phyloP scores from a whole-genome alignment of 2,888 invertebrate genomes.

The Lepeophtheirus nordmannii region DNA sequence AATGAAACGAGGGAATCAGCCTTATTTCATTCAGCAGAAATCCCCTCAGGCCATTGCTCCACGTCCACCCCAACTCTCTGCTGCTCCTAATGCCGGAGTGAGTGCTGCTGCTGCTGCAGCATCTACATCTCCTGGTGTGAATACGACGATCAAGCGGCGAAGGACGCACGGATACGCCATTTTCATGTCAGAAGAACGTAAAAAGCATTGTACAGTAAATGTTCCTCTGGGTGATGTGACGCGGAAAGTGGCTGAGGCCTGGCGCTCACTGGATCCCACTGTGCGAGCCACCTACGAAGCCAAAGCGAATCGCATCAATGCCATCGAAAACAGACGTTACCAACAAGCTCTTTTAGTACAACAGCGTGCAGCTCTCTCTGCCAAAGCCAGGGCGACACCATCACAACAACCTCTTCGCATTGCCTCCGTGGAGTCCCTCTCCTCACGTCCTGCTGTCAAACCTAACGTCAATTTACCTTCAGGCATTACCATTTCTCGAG shows the following conservation, averaged over 20 bases:
- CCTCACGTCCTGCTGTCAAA: neutral
- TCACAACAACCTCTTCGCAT: neutral
- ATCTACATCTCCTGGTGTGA: too few species aligned
- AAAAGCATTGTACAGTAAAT: neutral
- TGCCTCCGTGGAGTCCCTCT: neutral
- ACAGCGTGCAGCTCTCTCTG: neutral
- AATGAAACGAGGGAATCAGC: neutral
- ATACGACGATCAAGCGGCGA: neutral
- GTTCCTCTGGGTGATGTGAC: neutral
- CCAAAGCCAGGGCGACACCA: neutral
- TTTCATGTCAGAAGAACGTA: neutral
- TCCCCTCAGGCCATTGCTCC: neutral
- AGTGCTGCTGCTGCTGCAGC: neutral
- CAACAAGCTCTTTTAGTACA: neutral
- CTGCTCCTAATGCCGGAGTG: neutral
- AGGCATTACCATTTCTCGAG: slow-evolving; percentile 8
- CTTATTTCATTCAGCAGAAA: neutral
- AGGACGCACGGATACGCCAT: slow-evolving; percentile 8
- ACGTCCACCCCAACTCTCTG: neutral
- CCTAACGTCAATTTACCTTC: neutral
- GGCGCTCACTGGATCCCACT: neutral
- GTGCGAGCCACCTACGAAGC: neutral
- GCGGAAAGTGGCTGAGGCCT: neutral
- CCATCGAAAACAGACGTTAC: neutral
- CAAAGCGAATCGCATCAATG: slow-evolving; percentile 9